Evolutionary conservation across 2,797 vertebrate genomes (phyloP), one percentile per base, ranked within the genome.

Genomic region (Melanotaenia parkinsoni): DNA sequence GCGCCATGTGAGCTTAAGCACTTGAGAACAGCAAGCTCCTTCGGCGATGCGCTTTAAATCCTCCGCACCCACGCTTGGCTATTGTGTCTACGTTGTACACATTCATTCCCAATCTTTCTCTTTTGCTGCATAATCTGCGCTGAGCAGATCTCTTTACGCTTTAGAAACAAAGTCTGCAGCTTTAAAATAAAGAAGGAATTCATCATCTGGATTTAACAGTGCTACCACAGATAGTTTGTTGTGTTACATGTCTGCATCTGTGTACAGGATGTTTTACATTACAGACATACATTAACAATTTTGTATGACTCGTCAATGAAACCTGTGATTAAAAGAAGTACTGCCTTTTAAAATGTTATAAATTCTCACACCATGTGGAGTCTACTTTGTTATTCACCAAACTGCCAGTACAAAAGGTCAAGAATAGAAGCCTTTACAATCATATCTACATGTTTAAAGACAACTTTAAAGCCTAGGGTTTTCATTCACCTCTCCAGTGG

Each of bases 31-130:
- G 45, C 1, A 47, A 69, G 76, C 63, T 65, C 89, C 81, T 73
- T 86, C 53, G 28, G 78, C 65, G 22, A 69, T 62, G 70, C 50
- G 50, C 79, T 86, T 75, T 37, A 83, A 86, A 80, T 80, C 67
- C 82, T 70, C 71, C 57, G 64, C 70, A 14, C 89, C 85, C 77
- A 89, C 88, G 32, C 72, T 63, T 4, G 0, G 20, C 45, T 61
- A 62, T 79, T 85, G 63, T 85, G 26, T 83, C 78, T 77, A 26
- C 64, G 72, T 33, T 78, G 70, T 72, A 63, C 68, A 70, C 63
- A 69, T 85, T 67, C 51, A 62, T 53, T 70, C 63, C 51, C 60
- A 58, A 24, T 81, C 71, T 63, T 63, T 73, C 57, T 70, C 63
- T 58, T 67, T 24, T 67, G 26, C 58, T 54, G 60, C 63, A 72